Conservation (phyloP, 2,797 vertebrate genomes). For the Decapterus maruadsi region DNA sequence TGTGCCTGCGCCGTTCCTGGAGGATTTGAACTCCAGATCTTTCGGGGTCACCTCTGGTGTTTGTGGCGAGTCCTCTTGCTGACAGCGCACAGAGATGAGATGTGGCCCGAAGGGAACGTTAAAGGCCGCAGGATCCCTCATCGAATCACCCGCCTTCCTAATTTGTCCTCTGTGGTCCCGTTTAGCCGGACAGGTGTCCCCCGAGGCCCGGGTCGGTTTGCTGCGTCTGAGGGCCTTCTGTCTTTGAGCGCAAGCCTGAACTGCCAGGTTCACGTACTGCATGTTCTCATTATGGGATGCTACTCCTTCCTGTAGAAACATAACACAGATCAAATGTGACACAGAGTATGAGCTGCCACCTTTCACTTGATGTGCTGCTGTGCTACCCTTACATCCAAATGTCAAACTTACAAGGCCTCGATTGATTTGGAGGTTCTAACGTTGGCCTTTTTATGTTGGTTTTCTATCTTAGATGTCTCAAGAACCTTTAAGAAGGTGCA, state of each 20-base stretch:
- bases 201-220: not conserved
- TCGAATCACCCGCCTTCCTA: conserved; percentile 1
- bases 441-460: not conserved
- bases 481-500: not conserved
- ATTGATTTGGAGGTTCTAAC: not conserved
- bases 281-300: conserved; percentile 91
- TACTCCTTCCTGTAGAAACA: conserved; percentile 85
- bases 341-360: not conserved
- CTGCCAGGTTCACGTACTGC: conserved; percentile 89
- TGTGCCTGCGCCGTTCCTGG: not conserved
- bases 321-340: not conserved
- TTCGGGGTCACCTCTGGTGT: conserved; percentile 5
- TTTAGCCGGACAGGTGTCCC: conserved; percentile 58
- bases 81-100: conserved; percentile 85
- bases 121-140: conserved; percentile 19
- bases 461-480: not conserved
- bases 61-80: conserved; percentile 7
- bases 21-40: conserved; percentile 8
- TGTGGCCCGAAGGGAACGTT: conserved; percentile 85
- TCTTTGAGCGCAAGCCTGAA: conserved; percentile 80
- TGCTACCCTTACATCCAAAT: not conserved
- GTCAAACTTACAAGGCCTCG: not conserved
- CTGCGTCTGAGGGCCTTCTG: not conserved
- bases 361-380: not conserved
- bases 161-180: conserved; percentile 62